These are phyloP conservation scores for Lingula anatina DNA, from an alignment of 2,888 invertebrate species.

Conservation along the genomic window DNA sequence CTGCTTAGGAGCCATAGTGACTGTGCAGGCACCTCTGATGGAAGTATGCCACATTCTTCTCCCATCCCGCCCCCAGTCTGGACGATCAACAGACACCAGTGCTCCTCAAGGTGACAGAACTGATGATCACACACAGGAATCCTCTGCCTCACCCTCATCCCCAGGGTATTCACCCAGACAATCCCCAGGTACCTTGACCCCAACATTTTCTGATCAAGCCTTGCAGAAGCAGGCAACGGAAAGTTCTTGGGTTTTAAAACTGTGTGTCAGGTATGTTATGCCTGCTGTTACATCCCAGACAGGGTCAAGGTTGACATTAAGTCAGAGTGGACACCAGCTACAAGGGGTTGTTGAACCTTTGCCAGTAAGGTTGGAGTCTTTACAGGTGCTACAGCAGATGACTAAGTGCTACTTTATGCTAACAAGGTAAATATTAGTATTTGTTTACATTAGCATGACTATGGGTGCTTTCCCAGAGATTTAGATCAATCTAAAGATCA, in stretches of 20 bases:
- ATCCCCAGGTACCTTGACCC: slow-evolving; percentile 31
- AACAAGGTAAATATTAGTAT: slow-evolving; percentile 31
- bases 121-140: slow-evolving; percentile 1
- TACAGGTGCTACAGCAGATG: slow-evolving; percentile 59
- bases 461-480: slow-evolving; percentile 57
- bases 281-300: slow-evolving; percentile 15
- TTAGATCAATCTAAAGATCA: too few relatives aligned
- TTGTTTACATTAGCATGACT: slow-evolving; percentile 30
- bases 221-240: slow-evolving; percentile 26
- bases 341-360: slow-evolving; percentile 46
- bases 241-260: slow-evolving; percentile 45
- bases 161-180: background rate
- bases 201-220: slow-evolving; percentile 26
- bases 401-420: slow-evolving; percentile 52
- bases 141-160: background rate
- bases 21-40: slow-evolving; percentile 46
- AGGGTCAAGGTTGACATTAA: slow-evolving; percentile 1
- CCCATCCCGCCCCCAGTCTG: slow-evolving; percentile 24
- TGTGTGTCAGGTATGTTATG: slow-evolving; percentile 44
- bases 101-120: background rate
- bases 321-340: slow-evolving; percentile 1
- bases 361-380: slow-evolving; percentile 71
- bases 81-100: slow-evolving; percentile 8
- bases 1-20: slow-evolving; percentile 47
- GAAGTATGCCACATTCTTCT: slow-evolving; percentile 48